A percentile compares a stretch with the other conserved stretches of the same genome.
Conservation (phyloP, 2,113 vertebrate species). For the Helogale parvula region DNA sequence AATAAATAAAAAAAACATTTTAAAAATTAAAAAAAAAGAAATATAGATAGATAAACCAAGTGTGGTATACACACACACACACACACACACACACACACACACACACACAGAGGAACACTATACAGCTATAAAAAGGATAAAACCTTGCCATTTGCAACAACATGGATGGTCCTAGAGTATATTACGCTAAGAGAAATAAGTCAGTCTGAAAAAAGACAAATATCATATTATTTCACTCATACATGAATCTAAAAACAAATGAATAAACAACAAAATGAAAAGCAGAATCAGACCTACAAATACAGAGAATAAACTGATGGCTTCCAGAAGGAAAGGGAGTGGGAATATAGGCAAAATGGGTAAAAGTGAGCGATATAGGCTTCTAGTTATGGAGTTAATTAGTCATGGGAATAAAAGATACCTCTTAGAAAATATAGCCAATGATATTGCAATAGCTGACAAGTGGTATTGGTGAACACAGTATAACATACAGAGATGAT, state of each 20-base stretch:
- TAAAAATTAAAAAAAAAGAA: too few species aligned
- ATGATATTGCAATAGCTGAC: neutral
- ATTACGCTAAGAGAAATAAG: neutral
- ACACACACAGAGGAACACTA: neutral
- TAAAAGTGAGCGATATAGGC: neutral
- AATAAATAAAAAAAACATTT: too few species aligned
- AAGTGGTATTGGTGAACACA: neutral
- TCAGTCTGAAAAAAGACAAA: neutral
- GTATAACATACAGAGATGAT: neutral
- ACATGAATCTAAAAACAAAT: neutral
- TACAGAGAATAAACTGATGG: neutral
- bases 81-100: neutral
- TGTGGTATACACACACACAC: neutral
- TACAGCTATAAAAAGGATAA: neutral
- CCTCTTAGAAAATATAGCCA: neutral
- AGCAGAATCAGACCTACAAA: neutral
- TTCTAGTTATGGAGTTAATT: neutral
- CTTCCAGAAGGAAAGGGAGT: neutral
- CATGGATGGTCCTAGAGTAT: neutral
- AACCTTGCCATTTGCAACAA: neutral
- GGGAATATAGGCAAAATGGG: neutral
- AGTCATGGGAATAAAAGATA: neutral
- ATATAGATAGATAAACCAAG: neutral
- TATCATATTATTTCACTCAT: neutral
- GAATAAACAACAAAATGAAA: neutral